phyloP scores from a whole-genome alignment of 2,797 vertebrate genomes.

The Chaetophractus vellerosus region DNA sequence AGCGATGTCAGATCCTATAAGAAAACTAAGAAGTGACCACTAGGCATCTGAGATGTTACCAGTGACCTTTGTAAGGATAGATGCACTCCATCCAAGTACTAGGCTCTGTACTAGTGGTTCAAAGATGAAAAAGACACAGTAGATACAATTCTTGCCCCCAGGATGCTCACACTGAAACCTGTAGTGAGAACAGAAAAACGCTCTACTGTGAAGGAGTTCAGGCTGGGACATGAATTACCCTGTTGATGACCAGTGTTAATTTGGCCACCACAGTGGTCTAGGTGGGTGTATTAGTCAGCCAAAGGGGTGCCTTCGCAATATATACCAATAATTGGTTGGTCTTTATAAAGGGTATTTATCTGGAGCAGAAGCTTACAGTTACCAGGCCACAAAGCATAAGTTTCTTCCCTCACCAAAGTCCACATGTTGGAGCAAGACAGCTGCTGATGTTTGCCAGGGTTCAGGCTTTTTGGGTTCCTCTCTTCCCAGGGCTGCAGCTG shows the following conservation, averaged over 20 bases:
- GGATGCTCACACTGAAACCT: constrained; percentile 12
- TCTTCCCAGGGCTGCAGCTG: too few relatives aligned
- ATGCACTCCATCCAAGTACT: background rate
- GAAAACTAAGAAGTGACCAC: constrained; percentile 25
- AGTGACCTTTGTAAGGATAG: background rate
- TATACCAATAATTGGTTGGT: too few relatives aligned
- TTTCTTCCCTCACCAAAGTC: too few relatives aligned
- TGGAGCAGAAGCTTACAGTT: too few relatives aligned
- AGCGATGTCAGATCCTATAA: background rate
- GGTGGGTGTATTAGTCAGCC: too few relatives aligned
- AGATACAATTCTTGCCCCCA: background rate
- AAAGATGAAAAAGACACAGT: background rate
- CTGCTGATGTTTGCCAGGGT: too few relatives aligned
- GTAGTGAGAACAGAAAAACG: background rate
- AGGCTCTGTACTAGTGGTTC: background rate
- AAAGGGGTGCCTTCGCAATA: too few relatives aligned
- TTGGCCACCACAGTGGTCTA: background rate
- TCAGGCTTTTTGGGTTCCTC: too few relatives aligned
- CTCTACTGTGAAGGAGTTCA: background rate
- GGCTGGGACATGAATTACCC: background rate
- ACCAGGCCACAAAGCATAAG: too few relatives aligned
- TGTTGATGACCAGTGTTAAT: constrained; percentile 2
- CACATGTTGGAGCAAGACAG: too few relatives aligned
- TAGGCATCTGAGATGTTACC: constrained; percentile 1
- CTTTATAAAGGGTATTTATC: too few relatives aligned